A percentile compares a stretch with the other conserved stretches of the same genome.
phyloP scores from a whole-genome alignment of 2,113 vertebrate genomes.

The Ailuropoda melanoleuca region DNA sequence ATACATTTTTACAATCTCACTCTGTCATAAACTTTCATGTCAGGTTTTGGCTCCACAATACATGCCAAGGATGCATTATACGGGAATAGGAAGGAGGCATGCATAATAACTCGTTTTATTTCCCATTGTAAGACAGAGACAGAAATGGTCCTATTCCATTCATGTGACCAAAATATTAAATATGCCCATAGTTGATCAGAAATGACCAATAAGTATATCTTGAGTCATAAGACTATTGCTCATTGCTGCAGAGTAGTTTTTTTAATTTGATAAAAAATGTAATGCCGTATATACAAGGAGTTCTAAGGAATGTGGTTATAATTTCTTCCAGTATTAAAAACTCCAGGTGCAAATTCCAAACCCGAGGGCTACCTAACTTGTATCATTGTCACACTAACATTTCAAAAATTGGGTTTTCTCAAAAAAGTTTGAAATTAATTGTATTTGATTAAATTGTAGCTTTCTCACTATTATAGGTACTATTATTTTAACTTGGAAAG shows the following conservation, averaged over 20 bases:
- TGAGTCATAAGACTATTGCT: not conserved
- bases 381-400: not conserved
- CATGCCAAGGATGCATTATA: not conserved
- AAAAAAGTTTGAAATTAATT: not conserved
- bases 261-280: not conserved
- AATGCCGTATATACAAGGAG: not conserved
- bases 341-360: not conserved
- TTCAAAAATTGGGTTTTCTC: not conserved
- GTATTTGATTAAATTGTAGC: not conserved
- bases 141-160: not conserved
- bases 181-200: not conserved
- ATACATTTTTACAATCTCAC: slow-evolving; percentile 72
- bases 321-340: not conserved
- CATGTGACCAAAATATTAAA: not conserved
- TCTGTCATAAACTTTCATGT: slow-evolving; percentile 78
- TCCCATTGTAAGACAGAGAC: not conserved
- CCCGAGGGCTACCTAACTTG: not conserved
- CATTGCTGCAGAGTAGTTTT: not conserved
- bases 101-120: slow-evolving; percentile 43
- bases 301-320: not conserved
- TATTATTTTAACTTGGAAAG: not conserved
- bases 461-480: not conserved
- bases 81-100: not conserved
- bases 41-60: slow-evolving; percentile 44
- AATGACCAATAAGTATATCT: not conserved